These are phyloP conservation scores for Lysandra bellargus DNA, from an alignment of 2,888 invertebrate species.

Conservation along the genomic window DNA sequence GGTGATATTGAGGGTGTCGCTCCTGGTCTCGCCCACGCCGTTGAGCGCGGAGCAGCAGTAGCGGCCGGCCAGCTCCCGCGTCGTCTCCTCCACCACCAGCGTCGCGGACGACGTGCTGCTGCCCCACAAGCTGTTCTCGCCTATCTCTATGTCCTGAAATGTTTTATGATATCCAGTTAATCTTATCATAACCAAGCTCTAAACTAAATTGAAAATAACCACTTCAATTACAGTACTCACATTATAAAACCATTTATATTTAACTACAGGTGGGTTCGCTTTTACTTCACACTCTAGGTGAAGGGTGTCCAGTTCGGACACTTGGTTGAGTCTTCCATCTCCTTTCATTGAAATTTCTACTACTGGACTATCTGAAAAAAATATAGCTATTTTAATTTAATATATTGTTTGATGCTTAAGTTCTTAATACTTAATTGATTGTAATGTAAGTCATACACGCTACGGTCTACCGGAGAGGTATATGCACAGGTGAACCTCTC, in stretches of 20 bases:
- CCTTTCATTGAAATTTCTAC: slow-evolving; percentile 63
- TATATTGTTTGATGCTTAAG: no score
- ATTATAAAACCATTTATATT: slow-evolving; percentile 70
- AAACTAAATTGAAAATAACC: slow-evolving; percentile 35
- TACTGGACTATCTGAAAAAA: slow-evolving; percentile 70
- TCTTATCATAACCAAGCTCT: slow-evolving; percentile 24
- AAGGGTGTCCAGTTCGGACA: slow-evolving; percentile 67
- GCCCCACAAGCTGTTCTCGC: slow-evolving; percentile 61
- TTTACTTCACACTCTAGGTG: slow-evolving; percentile 67
- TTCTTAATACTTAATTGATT: no score
- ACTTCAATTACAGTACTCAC: slow-evolving; percentile 51
- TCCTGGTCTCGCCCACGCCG: slow-evolving; percentile 62
- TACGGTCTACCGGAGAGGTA: no score
- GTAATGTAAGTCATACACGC: no score
- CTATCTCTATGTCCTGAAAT: slow-evolving; percentile 63
- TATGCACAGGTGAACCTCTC: no score
- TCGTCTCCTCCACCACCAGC: not conserved
- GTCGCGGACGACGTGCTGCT: slow-evolving; percentile 44
- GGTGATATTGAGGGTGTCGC: slow-evolving; percentile 59
- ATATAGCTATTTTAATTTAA: no score
- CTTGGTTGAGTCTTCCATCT: slow-evolving; percentile 59
- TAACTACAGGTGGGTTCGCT: slow-evolving; percentile 71
- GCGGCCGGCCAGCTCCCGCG: slow-evolving; percentile 32
- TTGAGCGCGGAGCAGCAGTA: slow-evolving; percentile 69
- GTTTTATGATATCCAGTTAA: not conserved